Conservation (phyloP, 2,888 invertebrate genomes). For the Punctoribates punctum region DNA sequence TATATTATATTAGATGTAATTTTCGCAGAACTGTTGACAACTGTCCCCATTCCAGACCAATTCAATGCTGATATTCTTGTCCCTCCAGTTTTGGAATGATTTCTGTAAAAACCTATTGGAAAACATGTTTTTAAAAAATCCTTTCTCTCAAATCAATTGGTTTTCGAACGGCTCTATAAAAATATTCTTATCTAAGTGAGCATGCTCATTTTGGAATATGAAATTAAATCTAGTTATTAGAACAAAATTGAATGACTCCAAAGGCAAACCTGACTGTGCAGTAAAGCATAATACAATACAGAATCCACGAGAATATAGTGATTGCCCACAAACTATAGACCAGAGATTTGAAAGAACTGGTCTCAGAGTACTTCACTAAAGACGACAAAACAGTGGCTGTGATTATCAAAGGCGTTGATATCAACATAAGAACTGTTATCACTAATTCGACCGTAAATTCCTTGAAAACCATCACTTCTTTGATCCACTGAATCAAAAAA, state of each 20-base stretch:
- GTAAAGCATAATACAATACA: neutral
- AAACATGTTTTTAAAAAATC: too few species aligned
- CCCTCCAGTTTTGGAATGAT: neutral
- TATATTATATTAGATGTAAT: neutral
- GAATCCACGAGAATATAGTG: constrained; percentile 12
- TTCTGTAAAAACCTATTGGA: neutral
- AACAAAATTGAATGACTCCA: neutral
- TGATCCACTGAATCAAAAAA: neutral
- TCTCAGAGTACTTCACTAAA: neutral
- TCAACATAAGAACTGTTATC: neutral
- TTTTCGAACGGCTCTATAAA: neutral
- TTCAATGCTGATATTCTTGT: constrained; percentile 16
- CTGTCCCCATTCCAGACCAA: neutral
- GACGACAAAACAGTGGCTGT: constrained; percentile 3
- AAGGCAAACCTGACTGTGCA: constrained; percentile 15
- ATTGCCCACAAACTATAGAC: neutral
- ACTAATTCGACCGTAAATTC: constrained; percentile 1
- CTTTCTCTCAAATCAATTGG: too few species aligned
- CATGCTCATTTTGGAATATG: too few species aligned
- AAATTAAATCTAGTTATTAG: too few species aligned
- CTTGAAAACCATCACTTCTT: neutral
- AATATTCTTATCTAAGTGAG: neutral
- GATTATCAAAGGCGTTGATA: constrained; percentile 9
- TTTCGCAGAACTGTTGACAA: neutral
- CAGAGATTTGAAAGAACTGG: neutral